Conservation (phyloP, 2,888 invertebrate genomes). For the Carpatolechia fugitivella region DNA sequence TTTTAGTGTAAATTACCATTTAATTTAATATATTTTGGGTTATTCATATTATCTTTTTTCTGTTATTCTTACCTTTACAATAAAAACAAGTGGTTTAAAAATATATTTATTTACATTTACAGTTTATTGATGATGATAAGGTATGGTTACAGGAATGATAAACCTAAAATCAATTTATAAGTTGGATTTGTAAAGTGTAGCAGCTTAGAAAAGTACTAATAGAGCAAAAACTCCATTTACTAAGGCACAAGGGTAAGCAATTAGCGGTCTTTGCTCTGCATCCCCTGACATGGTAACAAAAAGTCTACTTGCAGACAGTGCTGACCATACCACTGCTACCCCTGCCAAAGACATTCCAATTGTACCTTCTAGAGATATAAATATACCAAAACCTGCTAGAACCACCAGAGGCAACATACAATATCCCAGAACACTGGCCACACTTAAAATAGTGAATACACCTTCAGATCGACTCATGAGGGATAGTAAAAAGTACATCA, state of each 20-base stretch:
- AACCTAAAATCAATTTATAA: neutral
- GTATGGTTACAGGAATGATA: neutral
- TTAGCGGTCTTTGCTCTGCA: slow-evolving; percentile 89
- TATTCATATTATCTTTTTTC: slow-evolving; percentile 31
- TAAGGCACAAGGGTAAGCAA: slow-evolving; percentile 95
- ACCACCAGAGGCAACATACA: slow-evolving; percentile 95
- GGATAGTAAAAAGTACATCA: slow-evolving; percentile 92
- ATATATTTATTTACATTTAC: slow-evolving; percentile 13
- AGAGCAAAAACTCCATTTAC: slow-evolving; percentile 96
- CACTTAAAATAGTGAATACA: slow-evolving; percentile 87
- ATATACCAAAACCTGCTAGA: slow-evolving; percentile 88
- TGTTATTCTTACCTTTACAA: slow-evolving; percentile 27
- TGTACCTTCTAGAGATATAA: slow-evolving; percentile 86
- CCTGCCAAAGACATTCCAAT: slow-evolving; percentile 83
- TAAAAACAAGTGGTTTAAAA: slow-evolving; percentile 3
- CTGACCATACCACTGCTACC: slow-evolving; percentile 91
- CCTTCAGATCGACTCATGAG: slow-evolving; percentile 86
- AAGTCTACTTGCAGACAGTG: slow-evolving; percentile 93
- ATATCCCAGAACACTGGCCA: slow-evolving; percentile 94
- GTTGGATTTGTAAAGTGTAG: neutral
- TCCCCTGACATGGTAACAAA: slow-evolving; percentile 95
- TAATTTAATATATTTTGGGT: slow-evolving; percentile 56
- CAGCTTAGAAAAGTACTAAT: slow-evolving; percentile 89
- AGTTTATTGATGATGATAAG: neutral
- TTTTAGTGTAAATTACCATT: slow-evolving; percentile 47